phyloP scores from a whole-genome alignment of 1,140 invertebrate genomes.

The Manduca sexta region DNA sequence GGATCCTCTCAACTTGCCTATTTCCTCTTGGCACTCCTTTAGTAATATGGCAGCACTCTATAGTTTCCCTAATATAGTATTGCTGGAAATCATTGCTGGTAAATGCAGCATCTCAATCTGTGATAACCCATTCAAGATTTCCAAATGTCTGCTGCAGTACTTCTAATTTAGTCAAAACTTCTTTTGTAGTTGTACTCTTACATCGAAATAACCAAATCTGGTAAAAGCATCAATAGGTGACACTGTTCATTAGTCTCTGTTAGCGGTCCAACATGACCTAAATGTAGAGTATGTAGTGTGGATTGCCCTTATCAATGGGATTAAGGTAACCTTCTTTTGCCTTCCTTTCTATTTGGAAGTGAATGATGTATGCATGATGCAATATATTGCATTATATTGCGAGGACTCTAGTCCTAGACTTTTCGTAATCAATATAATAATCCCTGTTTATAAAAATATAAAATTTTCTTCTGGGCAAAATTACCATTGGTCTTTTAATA shows the following conservation, averaged over 20 bases:
- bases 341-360: slow-evolving; percentile 39
- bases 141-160: slow-evolving; percentile 3
- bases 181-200: slow-evolving; percentile 1
- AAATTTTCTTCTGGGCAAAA: slow-evolving; percentile 41
- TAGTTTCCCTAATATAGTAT: neutral
- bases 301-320: slow-evolving; percentile 30
- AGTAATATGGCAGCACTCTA: no score
- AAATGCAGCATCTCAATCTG: slow-evolving; percentile 6
- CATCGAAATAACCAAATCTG: slow-evolving; percentile 5
- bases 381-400: no score
- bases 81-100: slow-evolving; percentile 2
- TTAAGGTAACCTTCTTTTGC: slow-evolving; percentile 48
- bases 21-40: no score
- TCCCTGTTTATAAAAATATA: slow-evolving; percentile 36
- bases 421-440: slow-evolving; percentile 44
- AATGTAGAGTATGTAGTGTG: slow-evolving; percentile 37
- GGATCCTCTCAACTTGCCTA: no score
- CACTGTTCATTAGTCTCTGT: slow-evolving; percentile 46
- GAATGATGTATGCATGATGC: slow-evolving; percentile 47
- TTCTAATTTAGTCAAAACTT: neutral
- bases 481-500: slow-evolving; percentile 29
- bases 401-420: slow-evolving; percentile 38
- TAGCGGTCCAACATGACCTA: slow-evolving; percentile 56
- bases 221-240: slow-evolving; percentile 17
- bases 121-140: neutral